phyloP scores from a whole-genome alignment of 2,888 invertebrate species.

The Drosophila maculinotata region DNA sequence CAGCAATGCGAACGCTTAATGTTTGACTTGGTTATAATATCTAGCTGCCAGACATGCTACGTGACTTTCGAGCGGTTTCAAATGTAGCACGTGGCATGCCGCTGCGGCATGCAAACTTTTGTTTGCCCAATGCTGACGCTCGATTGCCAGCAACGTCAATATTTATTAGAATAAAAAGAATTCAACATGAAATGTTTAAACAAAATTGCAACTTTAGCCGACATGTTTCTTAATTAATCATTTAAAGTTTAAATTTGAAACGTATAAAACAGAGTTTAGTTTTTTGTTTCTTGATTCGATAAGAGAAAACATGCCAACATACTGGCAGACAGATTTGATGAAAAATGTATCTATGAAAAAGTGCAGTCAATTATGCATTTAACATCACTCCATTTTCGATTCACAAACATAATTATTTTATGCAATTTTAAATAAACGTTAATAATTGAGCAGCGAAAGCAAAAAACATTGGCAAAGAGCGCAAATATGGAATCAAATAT shows the following conservation, averaged over 20 bases:
- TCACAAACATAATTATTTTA: slow-evolving; percentile 25
- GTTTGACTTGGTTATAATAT: slow-evolving; percentile 45
- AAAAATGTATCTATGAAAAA: slow-evolving; percentile 10
- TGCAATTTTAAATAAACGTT: slow-evolving; percentile 35
- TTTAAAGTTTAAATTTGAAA: background rate
- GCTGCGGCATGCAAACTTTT: slow-evolving; percentile 39
- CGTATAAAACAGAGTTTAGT: background rate
- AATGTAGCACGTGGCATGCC: slow-evolving; percentile 55
- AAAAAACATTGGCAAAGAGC: slow-evolving; percentile 1
- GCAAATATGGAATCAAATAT: slow-evolving; percentile 9
- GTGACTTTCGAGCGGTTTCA: slow-evolving; percentile 56
- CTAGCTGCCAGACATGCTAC: slow-evolving; percentile 46
- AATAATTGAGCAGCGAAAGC: slow-evolving; percentile 49
- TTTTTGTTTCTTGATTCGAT: background rate
- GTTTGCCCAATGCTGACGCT: slow-evolving; percentile 25
- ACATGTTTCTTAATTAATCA: background rate
- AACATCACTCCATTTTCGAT: slow-evolving; percentile 15
- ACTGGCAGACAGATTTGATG: slow-evolving; percentile 1
- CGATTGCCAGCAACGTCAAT: slow-evolving; percentile 50
- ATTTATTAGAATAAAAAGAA: slow-evolving; percentile 17
- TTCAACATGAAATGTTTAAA: no score
- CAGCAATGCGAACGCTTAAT: slow-evolving; percentile 36
- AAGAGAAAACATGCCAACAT: background rate
- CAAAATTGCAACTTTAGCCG: no score
- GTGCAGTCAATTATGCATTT: slow-evolving; percentile 26